Conservation (phyloP, 1,140 invertebrate species). For the Euwallacea similis region DNA sequence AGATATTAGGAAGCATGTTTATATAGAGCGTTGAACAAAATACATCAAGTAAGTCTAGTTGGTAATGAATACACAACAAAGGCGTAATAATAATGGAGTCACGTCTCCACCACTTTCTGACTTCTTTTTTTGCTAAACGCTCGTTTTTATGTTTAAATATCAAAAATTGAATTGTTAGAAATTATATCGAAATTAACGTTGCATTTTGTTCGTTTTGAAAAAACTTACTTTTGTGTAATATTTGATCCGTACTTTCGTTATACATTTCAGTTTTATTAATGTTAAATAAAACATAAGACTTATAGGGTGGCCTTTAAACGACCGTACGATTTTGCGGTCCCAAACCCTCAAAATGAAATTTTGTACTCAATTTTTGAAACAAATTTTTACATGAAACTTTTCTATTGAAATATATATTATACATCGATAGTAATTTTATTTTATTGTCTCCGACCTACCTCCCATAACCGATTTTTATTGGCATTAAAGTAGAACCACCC, state of each 20-base stretch:
- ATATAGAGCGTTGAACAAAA: too few species aligned
- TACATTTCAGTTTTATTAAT: constrained; percentile 36
- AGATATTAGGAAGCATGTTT: too few species aligned
- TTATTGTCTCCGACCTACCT: not conserved
- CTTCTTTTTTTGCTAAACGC: too few species aligned
- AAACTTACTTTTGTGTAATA: constrained; percentile 28
- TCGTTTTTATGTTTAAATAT: not conserved
- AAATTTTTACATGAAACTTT: constrained; percentile 49
- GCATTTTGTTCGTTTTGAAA: constrained; percentile 10
- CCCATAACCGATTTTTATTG: not conserved
- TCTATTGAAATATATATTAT: constrained; percentile 51
- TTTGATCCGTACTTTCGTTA: constrained; percentile 36
- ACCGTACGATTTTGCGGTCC: constrained; percentile 43
- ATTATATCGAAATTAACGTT: constrained; percentile 17
- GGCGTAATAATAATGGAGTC: too few species aligned
- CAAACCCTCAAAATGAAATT: constrained; percentile 44
- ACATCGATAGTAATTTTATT: constrained; percentile 14
- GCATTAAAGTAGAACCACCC: too few species aligned
- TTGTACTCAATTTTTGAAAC: constrained; percentile 47
- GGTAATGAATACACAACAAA: too few species aligned
- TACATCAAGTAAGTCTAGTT: too few species aligned
- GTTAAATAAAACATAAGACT: constrained; percentile 49
- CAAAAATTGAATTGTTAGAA: constrained; percentile 6
- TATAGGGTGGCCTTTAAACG: constrained; percentile 49
- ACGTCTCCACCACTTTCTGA: too few species aligned